Evolutionary conservation across 2,888 invertebrate species (phyloP).

Genomic region (Proisotoma minuta): DNA sequence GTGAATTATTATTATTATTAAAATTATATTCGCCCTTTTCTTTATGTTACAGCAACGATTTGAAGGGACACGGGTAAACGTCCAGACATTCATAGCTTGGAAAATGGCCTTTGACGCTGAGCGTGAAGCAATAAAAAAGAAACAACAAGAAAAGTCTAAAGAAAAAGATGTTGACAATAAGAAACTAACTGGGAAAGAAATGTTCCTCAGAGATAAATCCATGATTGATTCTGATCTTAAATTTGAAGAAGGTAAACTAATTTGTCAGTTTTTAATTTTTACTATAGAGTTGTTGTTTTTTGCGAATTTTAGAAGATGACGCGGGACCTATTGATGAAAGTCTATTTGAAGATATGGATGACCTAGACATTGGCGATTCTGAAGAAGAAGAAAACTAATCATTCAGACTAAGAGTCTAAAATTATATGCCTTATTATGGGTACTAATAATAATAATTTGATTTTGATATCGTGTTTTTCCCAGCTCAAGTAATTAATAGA

Average conservation of each 20-base stretch:
- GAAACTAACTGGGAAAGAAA: constrained; percentile 85
- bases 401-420: constrained; percentile 58
- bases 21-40: neutral
- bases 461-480: no score
- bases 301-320: constrained; percentile 58
- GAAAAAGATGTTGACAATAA: constrained; percentile 68
- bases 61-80: constrained; percentile 91
- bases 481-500: no score
- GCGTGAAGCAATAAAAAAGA: constrained; percentile 61
- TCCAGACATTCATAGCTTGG: constrained; percentile 93
- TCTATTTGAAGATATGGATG: constrained; percentile 80
- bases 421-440: no score
- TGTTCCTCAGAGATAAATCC: constrained; percentile 88
- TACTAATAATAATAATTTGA: constrained; percentile 55
- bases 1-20: neutral
- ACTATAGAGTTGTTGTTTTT: neutral
- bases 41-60: constrained; percentile 69
- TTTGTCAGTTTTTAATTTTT: neutral
- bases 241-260: constrained; percentile 72
- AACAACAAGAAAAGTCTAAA: constrained; percentile 60
- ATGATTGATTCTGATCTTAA: constrained; percentile 94
- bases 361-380: constrained; percentile 53
- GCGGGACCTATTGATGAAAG: constrained; percentile 89
- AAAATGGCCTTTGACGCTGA: constrained; percentile 88
- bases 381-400: constrained; percentile 55